Conservation (phyloP, 1,140 invertebrate species). For the Calliphora vicina region DNA sequence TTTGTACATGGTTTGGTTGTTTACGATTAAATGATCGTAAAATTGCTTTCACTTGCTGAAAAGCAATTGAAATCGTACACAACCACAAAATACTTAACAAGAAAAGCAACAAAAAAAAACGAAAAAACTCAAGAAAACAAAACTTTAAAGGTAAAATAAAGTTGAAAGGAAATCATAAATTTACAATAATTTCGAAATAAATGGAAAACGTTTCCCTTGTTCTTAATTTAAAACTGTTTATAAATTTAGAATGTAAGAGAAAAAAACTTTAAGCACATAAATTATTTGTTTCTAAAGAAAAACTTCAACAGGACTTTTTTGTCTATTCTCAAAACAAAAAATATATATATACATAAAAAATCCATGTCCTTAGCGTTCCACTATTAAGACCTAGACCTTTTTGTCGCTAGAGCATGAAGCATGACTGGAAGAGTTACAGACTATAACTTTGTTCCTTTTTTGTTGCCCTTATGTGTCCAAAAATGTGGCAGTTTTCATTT, state of each 20-base stretch:
- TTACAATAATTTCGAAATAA: no score
- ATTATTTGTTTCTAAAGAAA: neutral
- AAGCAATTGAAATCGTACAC: neutral
- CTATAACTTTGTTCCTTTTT: neutral
- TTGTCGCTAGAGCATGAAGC: neutral
- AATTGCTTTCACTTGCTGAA: neutral
- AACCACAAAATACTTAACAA: neutral
- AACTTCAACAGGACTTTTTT: neutral
- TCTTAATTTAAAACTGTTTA: no score
- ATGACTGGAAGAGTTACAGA: neutral
- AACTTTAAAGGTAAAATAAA: neutral
- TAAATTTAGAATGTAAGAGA: no score
- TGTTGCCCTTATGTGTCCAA: neutral
- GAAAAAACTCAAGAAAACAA: neutral
- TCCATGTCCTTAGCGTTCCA: neutral
- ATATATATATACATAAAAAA: no score
- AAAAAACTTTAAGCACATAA: neutral
- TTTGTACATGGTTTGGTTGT: neutral
- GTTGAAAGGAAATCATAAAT: no score
- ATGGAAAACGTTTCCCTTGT: no score
- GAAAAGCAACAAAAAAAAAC: neutral
- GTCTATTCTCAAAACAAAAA: neutral
- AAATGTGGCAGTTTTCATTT: neutral
- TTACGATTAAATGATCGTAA: conserved; percentile 2
- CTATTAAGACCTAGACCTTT: neutral